Base-by-base conservation (phyloP, 2,797 vertebrate species). In the Halcyon badia region DNA sequence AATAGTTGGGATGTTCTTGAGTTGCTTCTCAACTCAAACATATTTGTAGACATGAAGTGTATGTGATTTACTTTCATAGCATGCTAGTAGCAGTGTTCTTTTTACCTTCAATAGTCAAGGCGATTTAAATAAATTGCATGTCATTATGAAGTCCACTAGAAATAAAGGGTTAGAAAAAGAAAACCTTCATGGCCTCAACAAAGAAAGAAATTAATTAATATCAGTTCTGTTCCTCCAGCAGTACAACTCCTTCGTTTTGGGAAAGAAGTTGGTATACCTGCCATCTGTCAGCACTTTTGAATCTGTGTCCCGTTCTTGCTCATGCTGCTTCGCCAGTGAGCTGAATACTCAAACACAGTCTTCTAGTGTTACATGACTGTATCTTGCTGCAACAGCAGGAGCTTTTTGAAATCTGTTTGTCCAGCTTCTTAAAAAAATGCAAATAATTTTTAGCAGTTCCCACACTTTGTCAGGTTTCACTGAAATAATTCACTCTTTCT, bases 221-320 rank as follows among this genome's bases (percentile, higher is more conserved):
- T 85, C 88, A 87, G 61, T 83, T 94, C 82, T 80, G 41, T 83
- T 75, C 46, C 78, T 94, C 56, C 69, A 91, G 77, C 62, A 80
- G 58, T 91, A 57, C 73, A 94, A 81, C 46, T 85, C 37, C 84
- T 96, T 96, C 61, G 31, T 95, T 35, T 61, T 72, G 44, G 72
- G 70, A 83, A 78, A 93, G 57, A 66, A 92, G 54, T 54, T 77
- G 51, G 64, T 64, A 33, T 25, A 83, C 73, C 80, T 94, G 87
- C 90, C 78, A 90, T 90, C 92, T 97, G 92, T 91, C 90, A 95
- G 87, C 71, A 65, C 73, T 87, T 89, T 90, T 80, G 83, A 52
- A 39, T 58, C 57, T 61, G 14, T 56, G 49, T 56, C 60, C 37
- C 44, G 6, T 57, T 80, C 76, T 69, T 91, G 58, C 58, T 94